Evolutionary conservation across 1,140 invertebrate species (phyloP).

Genomic region (Doryteuthis pealeii): DNA sequence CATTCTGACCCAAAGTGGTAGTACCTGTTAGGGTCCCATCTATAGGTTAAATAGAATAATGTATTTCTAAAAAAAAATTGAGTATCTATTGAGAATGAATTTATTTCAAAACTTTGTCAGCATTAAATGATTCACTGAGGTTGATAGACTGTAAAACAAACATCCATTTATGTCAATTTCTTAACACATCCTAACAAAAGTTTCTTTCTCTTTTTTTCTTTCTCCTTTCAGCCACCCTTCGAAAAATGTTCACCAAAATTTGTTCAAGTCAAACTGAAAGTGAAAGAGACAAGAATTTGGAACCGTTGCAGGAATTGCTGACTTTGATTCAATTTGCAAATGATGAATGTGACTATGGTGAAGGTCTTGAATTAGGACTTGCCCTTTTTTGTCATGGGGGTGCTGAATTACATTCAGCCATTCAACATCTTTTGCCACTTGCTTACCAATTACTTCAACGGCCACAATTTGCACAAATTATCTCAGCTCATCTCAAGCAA

Average conservation of each 20-base stretch:
- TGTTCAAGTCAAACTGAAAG: conserved; percentile 65
- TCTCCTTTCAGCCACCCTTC: conserved; percentile 68
- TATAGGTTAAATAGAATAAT: too few species aligned
- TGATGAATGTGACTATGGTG: conserved; percentile 94
- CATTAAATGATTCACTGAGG: too few species aligned
- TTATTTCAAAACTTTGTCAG: too few species aligned
- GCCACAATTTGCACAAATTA: conserved; percentile 74
- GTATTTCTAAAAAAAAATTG: too few species aligned
- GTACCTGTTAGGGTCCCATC: too few species aligned
- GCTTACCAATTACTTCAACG: conserved; percentile 78
- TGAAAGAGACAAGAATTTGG: conserved; percentile 66
- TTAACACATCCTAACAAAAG: too few species aligned
- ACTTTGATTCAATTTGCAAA: conserved; percentile 77
- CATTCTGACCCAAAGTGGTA: too few species aligned
- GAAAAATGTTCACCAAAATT: conserved; percentile 73
- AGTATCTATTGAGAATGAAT: too few species aligned
- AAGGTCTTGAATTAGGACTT: conserved; percentile 83
- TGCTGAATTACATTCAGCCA: conserved; percentile 66
- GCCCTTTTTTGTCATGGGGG: conserved; percentile 74
- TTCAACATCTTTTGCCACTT: conserved; percentile 70
- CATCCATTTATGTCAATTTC: too few species aligned
- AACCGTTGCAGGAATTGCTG: conserved; percentile 67
- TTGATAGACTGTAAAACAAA: too few species aligned
- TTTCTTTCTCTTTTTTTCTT: conserved; percentile 17
- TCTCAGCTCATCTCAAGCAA: conserved; percentile 67